Conservation (phyloP, 2,888 invertebrate genomes). For the Hirtodrosophila alboralis region DNA sequence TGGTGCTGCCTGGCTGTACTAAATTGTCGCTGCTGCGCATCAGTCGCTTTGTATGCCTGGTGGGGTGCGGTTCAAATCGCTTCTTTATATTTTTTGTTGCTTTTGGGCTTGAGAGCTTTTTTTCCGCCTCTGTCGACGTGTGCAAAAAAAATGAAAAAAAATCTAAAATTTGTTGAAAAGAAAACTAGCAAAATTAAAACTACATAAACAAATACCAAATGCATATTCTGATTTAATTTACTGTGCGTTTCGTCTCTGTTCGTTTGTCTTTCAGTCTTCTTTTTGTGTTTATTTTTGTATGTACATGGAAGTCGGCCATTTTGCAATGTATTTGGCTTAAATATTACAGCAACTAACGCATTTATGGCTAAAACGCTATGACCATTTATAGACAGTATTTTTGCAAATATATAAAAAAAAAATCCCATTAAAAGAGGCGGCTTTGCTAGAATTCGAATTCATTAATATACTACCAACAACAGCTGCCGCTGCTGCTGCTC, state of each 20-base stretch:
- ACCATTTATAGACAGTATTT: conserved; percentile 54
- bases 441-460: conserved; percentile 61
- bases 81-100: conserved; percentile 35
- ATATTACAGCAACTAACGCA: conserved; percentile 54
- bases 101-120: conserved; percentile 17
- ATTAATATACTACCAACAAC: conserved; percentile 56
- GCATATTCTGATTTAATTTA: conserved; percentile 29
- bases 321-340: conserved; percentile 56
- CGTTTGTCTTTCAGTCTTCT: conserved; percentile 18
- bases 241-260: conserved; percentile 39
- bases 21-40: conserved; percentile 60
- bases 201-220: conserved; percentile 22
- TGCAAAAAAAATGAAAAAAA: conserved; percentile 49
- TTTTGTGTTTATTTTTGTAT: conserved; percentile 18
- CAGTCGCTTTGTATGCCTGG: conserved; percentile 75
- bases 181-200: conserved; percentile 6
- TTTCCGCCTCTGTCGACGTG: conserved; percentile 50
- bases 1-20: conserved; percentile 59
- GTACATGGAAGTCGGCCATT: conserved; percentile 48
- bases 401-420: conserved; percentile 46
- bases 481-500: conserved; percentile 16
- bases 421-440: conserved; percentile 60
- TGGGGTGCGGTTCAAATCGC: conserved; percentile 74
- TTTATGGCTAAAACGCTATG: conserved; percentile 57
- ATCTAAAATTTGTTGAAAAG: too few relatives aligned